Base-by-base conservation (phyloP, 2,797 vertebrate genomes). In the Myoxocephalus aenaeus region DNA sequence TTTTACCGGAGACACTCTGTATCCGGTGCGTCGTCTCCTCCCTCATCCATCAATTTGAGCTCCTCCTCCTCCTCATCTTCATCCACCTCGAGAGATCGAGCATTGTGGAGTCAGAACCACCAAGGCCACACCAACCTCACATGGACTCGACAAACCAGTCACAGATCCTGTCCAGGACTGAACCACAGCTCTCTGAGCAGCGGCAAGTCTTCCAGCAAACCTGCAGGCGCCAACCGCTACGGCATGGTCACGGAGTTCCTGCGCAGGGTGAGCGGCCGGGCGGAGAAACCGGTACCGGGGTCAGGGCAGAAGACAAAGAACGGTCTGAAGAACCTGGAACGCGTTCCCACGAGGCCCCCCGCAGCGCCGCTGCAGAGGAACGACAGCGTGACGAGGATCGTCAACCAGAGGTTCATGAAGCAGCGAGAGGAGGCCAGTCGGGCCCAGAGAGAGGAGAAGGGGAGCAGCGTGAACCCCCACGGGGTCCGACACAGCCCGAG, bases 211-310 rank as follows among this genome's bases (percentile, higher is more conserved):
- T 95, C 95, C 59, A 92, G 93, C 81, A 95, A 93, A 74, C 61
- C 88, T 5, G 76, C 84, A 3, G 89, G 86, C 6, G 15, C 79
- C 50, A 92, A 94, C 77, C 97, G 96, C 32, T 98, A 97, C 0
- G 98, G 98, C 56, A 92, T 99, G 0, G 97, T 99, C 67, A 97
- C 99, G 32, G 98, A 99, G 90, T 99, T 99, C 93, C 96, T 99
- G 72, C 97, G 97, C 42, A 96, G 97, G 0, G 97, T 99, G 67
- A 99, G 98, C 0, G 97, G 98, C 65, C 95, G 97, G 13, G 94
- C 93, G 0, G 97, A 93, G 57, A 93, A 96, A 92, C 94, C 89
- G 0, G 86, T 75, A 0, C 77, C 65, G 0, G 82, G 0, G 77
- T 59, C 81, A 0, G 87, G 62, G 14, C 88, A 73, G 67, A 92